Evolutionary conservation across 2,888 invertebrate genomes (phyloP), one percentile per base, ranked within the genome.

Genomic region (Diplolepis rosae): DNA sequence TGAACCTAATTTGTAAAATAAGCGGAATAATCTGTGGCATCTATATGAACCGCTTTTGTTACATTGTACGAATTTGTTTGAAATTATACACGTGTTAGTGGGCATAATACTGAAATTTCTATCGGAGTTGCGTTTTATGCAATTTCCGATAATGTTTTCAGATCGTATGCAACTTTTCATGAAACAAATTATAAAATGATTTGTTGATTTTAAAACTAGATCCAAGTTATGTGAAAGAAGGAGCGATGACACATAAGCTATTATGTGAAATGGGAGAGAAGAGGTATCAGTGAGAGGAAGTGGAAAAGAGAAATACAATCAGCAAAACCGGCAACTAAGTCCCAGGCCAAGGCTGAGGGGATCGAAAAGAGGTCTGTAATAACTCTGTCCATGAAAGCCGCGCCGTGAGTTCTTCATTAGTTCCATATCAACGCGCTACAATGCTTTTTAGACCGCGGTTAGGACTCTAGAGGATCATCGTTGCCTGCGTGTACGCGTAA

Each of bases 321-420:
- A 48, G 18, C 45, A 15, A 27, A n/a, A n/a, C 22, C n/a, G 61
- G 66, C 56, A 35, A 66, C 48, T 18, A 48, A 48, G 65, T 27
- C 30, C 48, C 39, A 45, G 30, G 54, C 15, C 32, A 35, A 51
- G 66, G 9, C 28, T 24, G 65, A 54, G 48, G 50, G 67, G 56
- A 65, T 54, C 42, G 68, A 54, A n/a, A 68, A 71, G 56, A 73
- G 70, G 74, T 73, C 75, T 77, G 83, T 85, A 85, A 85, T 85
- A 85, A 85, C 79, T 85, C 83, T 81, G 84, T 82, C 82, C 81
- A 80, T 84, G 83, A 85, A 84, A 85, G 82, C 78, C 79, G 77
- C 79, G 78, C 79, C 80, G 83, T 80, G 85, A 84, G 85, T 85
- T 85, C n/a, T n/a, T n/a, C 83, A 85, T 85, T 84, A 85, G 85